Base-by-base conservation (phyloP, 2,888 invertebrate genomes). In the Cephus nigrinus region DNA sequence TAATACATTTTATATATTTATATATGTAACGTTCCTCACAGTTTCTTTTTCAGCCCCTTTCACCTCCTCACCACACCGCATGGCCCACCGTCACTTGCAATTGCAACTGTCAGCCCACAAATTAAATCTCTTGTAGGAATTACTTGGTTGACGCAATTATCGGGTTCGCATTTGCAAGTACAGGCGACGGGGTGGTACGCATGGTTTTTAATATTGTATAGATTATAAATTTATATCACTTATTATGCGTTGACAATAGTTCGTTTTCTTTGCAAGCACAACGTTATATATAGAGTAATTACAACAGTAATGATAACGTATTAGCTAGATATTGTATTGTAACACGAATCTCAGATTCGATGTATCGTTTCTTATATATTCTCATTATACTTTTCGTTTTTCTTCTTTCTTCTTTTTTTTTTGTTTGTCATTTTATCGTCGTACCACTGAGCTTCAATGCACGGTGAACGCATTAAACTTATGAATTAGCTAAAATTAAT, bases 341-440 rank as follows among this genome's bases (percentile, higher is more conserved):
- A 55, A 12, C 36, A 73, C 74, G 75, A 78, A 74, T 81, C 75
- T 80, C 74, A 36, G 75, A 73, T 81, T 78, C 80, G 78, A 80
- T 77, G 76, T 81, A 71, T 76, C 73, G 36, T 75, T 78, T 74
- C n/a, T 23, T 71, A 32, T 71, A 15, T 31, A 31, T 31, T 33
- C 0, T 71, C 15, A 31, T 71, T 71, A 71, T 12, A 23, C 9
- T 23, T 40, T 40, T 55, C 55, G 23, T 23, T 23, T 23, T 23
- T 5, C 15, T 40, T 36, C 12, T 36, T 4, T 40, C 23, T 23
- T 3, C 0, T 9, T 23, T 15, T 5, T 40, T 15, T 15, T 40
- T 40, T 40, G 4, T 23, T 55, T 23, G 9, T 23, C 55, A 1
- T 23, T 55, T 9, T 23, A 23, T 23, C 55, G 55, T 23, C 55